These are phyloP conservation scores for Myathropa florea DNA, from an alignment of 2,888 invertebrate genomes.

Conservation along the genomic window DNA sequence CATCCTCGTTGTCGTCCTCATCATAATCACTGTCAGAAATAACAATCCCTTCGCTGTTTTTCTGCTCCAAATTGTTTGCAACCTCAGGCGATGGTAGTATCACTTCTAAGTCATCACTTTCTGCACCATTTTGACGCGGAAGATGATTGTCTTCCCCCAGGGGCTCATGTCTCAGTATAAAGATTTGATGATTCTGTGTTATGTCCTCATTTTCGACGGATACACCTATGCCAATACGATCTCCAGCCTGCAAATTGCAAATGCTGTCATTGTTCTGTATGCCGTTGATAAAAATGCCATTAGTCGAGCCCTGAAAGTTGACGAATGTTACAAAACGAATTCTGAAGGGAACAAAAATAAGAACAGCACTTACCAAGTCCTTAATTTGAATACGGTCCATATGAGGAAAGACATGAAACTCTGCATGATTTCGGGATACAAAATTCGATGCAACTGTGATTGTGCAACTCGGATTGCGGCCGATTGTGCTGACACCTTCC, in stretches of 20 bases:
- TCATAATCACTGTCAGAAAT: conserved; percentile 21
- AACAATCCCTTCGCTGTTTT: neutral
- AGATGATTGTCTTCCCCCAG: conserved; percentile 37
- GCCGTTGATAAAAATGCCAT: conserved; percentile 77
- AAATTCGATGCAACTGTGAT: conserved; percentile 71
- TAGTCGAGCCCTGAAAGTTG: conserved; percentile 73
- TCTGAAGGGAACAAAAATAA: no score
- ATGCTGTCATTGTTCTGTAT: conserved; percentile 1
- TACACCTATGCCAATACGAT: conserved; percentile 75
- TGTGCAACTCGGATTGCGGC: conserved; percentile 72
- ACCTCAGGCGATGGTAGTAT: neutral
- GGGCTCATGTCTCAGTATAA: conserved; percentile 70
- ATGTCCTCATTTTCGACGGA: conserved; percentile 26
- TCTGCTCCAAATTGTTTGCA: neutral
- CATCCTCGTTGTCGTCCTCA: conserved; percentile 24
- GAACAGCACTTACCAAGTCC: conserved; percentile 74
- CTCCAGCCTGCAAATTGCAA: conserved; percentile 56
- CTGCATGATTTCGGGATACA: conserved; percentile 76
- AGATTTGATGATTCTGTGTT: conserved; percentile 73
- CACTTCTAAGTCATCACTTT: neutral
- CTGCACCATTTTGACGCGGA: neutral
- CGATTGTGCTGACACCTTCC: conserved; percentile 74
- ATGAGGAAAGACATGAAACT: conserved; percentile 72
- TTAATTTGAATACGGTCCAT: conserved; percentile 71
- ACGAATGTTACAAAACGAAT: no score